Conservation (phyloP, 2,888 invertebrate genomes). For the Mimas tiliae region DNA sequence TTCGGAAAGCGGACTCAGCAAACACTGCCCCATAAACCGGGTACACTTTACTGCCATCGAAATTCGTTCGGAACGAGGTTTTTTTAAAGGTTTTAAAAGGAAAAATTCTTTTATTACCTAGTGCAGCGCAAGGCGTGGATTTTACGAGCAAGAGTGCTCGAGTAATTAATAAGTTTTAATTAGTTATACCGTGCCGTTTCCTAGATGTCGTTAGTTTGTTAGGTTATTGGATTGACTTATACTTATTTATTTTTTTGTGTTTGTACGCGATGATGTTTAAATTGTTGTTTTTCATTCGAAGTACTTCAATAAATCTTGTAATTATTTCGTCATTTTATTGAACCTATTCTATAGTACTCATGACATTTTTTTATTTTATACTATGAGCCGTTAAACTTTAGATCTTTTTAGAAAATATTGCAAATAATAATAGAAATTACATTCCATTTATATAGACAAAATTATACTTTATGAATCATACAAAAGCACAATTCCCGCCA, state of each 20-base stretch:
- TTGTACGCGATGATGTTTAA: neutral
- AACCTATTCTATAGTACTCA: too few relatives aligned
- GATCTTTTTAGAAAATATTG: too few relatives aligned
- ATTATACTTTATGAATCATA: too few relatives aligned
- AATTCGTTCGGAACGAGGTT: conserved; percentile 52
- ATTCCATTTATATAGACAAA: too few relatives aligned
- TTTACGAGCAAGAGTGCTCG: conserved; percentile 65
- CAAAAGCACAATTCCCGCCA: neutral
- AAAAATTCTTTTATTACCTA: conserved; percentile 63
- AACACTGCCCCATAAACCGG: conserved; percentile 44
- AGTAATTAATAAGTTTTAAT: conserved; percentile 79
- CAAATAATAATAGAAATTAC: too few relatives aligned
- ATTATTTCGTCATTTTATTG: too few relatives aligned
- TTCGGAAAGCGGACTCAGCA: conserved; percentile 33
- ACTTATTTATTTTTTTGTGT: conserved; percentile 1
- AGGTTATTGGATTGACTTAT: neutral
- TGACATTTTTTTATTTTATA: too few relatives aligned
- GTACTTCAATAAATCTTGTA: too few relatives aligned
- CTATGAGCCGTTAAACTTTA: too few relatives aligned
- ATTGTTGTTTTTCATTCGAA: neutral
- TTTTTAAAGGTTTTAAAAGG: conserved; percentile 65
- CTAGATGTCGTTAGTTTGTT: conserved; percentile 18
- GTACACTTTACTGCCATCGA: conserved; percentile 60
- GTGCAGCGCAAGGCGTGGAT: conserved; percentile 51
- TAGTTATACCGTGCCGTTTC: conserved; percentile 40